Evolutionary conservation across 2,113 vertebrate genomes (phyloP).

Genomic region (Cercopithecus mona): DNA sequence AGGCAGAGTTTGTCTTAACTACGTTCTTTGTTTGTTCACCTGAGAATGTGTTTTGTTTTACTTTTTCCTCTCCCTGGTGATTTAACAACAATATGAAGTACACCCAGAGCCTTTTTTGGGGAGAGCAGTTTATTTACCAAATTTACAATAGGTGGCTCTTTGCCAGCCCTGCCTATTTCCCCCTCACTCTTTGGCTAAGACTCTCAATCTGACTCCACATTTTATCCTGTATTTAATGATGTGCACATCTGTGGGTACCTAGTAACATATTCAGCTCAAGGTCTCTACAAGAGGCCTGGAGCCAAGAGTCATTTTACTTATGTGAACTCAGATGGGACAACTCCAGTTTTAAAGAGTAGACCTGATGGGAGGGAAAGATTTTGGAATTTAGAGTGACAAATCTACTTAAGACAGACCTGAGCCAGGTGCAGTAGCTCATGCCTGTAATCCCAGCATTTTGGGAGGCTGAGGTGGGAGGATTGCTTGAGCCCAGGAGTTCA

Average conservation of each 20-base stretch:
- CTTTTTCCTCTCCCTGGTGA: constrained; percentile 52
- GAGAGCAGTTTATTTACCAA: neutral
- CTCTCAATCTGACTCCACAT: neutral
- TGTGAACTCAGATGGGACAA: neutral
- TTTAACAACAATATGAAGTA: constrained; percentile 35
- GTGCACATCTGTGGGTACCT: neutral
- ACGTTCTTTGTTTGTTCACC: neutral
- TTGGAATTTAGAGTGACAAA: neutral
- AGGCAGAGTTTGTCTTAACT: neutral
- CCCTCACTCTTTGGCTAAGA: neutral
- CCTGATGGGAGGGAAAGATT: neutral
- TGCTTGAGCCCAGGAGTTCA: neutral
- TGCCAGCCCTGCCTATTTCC: neutral
- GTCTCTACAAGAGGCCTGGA: neutral
- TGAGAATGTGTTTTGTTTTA: constrained; percentile 41
- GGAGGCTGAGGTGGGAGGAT: neutral
- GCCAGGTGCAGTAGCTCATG: too few species aligned
- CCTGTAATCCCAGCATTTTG: too few species aligned
- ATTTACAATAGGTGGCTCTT: neutral
- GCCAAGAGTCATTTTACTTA: neutral
- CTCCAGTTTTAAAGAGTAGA: neutral
- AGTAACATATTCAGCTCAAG: neutral
- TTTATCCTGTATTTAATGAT: neutral
- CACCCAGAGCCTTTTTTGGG: neutral
- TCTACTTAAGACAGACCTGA: neutral